Evolutionary conservation across 2,113 vertebrate species (phyloP), one percentile per base, ranked within the genome.

Genomic region (Mustela lutreola): DNA sequence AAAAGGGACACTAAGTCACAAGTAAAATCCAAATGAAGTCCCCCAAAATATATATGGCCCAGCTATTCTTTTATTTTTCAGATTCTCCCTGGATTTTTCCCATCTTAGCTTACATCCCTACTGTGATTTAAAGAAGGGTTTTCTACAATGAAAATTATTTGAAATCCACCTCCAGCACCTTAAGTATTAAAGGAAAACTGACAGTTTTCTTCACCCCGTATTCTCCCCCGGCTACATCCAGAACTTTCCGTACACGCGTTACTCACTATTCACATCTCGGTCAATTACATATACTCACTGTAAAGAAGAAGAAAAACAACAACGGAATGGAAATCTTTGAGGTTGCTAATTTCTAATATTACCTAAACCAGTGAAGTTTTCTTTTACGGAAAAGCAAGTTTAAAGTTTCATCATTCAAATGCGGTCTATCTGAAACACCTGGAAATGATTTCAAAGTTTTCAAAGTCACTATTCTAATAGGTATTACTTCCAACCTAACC

Each of bases 401-500:
- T 94, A 58, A 91, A 79, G 73, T 91, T 96, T 89, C 96, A 86
- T 67, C 83, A 33, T 60, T 95, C 78, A 81, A 94, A 85, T n/a
- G 50, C 31, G 79, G 73, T 45, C 76, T 50, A 94, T 62, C n/a
- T 58, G 50, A 89, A 97, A 83, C 96, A 97, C 96, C 94, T 96
- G 92, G 94, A 95, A 97, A 86, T 92, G 63, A 97, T 96, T 91
- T 95, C 65, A 24, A 84, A 83, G 82, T 96, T 95, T 89, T 96
- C 89, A 81, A 95, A 97, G 94, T 97, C 81, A 87, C 89, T 82
- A 65, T 75, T 86, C 93, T 94, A 91, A 97, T 76, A 94, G 93
- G 82, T 95, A 93, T 91, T 93, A 94, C 96, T 97, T 97, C 94
- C 97, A 97, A 94, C 71, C 48, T 84, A 90, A 89, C 92, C 87